A percentile compares a stretch with the other conserved stretches of the same genome.
Conservation (phyloP, 2,888 invertebrate genomes). For the Dione juno region DNA sequence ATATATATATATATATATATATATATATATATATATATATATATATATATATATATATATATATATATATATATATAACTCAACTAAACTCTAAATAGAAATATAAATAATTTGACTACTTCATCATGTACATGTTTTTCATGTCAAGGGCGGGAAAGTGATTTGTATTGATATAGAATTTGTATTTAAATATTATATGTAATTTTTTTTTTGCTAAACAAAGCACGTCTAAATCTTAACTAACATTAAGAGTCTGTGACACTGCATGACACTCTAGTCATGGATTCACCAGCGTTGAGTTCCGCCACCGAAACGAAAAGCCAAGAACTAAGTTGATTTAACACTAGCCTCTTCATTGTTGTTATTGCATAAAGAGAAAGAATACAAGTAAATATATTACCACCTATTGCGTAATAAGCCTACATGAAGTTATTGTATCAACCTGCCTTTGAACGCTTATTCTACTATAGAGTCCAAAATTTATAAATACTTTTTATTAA, state of each 20-base stretch:
- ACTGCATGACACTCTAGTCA: no score
- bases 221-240: background rate
- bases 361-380: background rate
- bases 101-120: background rate
- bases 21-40: no score
- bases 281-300: no score
- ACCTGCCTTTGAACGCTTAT: background rate
- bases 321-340: no score
- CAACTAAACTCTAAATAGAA: background rate
- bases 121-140: slow-evolving; percentile 5
- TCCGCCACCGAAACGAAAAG: no score
- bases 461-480: no score
- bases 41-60: no score
- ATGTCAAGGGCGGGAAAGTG: background rate
- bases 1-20: no score
- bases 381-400: background rate
- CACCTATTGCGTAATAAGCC: background rate
- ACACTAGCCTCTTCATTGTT: no score
- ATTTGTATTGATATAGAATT: background rate
- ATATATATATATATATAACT: background rate
- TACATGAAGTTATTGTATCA: background rate
- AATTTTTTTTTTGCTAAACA: background rate
- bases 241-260: no score
- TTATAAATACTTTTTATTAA: background rate
- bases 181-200: background rate